Conservation (phyloP, 64 coral and sea anemone genomes). For the Pocillopora verrucosa region DNA sequence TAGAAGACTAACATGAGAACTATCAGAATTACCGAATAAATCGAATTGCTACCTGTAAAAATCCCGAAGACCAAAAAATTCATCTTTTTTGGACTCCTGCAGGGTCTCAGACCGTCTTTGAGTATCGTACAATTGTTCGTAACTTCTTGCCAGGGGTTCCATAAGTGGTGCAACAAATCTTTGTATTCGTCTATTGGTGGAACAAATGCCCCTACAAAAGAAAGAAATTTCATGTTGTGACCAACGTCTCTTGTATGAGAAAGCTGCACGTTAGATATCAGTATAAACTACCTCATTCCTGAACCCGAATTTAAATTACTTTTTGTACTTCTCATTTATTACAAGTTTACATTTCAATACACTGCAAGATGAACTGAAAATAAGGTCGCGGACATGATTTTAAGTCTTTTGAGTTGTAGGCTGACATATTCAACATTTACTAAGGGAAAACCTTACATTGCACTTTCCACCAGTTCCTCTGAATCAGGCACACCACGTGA, state of each 20-base stretch:
- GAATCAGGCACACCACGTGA: conserved; percentile 58
- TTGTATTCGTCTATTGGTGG: conserved; percentile 28
- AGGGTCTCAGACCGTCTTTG: conserved; percentile 34
- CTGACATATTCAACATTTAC: no score
- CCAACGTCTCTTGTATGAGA: no score
- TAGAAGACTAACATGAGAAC: no score
- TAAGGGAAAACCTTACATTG: conserved; percentile 40
- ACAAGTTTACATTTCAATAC: no score
- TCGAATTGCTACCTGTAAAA: conserved; percentile 50
- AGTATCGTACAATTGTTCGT: conserved; percentile 27
- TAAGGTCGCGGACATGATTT: no score
- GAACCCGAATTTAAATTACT: no score
- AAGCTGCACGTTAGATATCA: no score
- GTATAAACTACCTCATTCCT: no score
- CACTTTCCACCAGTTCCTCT: conserved; percentile 70
- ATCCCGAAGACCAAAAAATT: conserved; percentile 65
- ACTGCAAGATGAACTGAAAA: no score
- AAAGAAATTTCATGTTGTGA: not conserved
- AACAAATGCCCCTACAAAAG: conserved; percentile 54
- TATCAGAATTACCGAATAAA: not conserved
- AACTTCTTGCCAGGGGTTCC: conserved; percentile 21
- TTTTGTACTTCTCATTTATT: no score
- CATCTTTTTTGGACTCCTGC: conserved; percentile 42
- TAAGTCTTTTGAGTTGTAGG: no score
- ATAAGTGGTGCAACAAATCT: conserved; percentile 38